A percentile compares a stretch with the other conserved stretches of the same genome.
Evolutionary conservation across 2,888 invertebrate species (phyloP).

Genomic region (Mesorhabditis spiculigera): DNA sequence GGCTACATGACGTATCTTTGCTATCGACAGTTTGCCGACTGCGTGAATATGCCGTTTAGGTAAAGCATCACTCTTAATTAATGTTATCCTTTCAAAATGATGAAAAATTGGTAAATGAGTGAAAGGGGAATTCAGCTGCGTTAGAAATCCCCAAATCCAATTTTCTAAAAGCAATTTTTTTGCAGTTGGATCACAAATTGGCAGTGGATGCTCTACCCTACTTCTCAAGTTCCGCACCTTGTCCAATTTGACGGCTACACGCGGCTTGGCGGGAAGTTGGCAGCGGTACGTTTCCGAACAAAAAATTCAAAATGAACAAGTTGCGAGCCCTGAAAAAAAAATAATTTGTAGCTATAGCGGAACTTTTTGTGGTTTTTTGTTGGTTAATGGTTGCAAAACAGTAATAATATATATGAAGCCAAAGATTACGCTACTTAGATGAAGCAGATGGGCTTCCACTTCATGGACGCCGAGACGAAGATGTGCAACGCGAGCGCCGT

Average conservation of each 20-base stretch:
- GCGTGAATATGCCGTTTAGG: slow-evolving; percentile 33
- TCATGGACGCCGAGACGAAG: not conserved
- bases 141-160: not conserved
- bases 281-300: slow-evolving; percentile 24
- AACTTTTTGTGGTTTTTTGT: too few relatives aligned
- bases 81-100: not conserved
- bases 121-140: too few relatives aligned
- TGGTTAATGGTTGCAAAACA: too few relatives aligned
- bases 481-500: not conserved
- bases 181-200: slow-evolving; percentile 51
- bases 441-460: not conserved
- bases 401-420: too few relatives aligned
- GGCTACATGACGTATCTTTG: slow-evolving; percentile 55
- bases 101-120: not conserved
- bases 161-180: slow-evolving; percentile 4
- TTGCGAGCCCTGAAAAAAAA: too few relatives aligned
- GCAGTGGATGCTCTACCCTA: slow-evolving; percentile 46
- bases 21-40: slow-evolving; percentile 26
- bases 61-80: slow-evolving; percentile 9
- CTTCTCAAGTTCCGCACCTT: slow-evolving; percentile 27
- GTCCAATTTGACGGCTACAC: slow-evolving; percentile 57
- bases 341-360: too few relatives aligned
- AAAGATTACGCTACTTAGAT: not conserved
- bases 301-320: too few relatives aligned
- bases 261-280: slow-evolving; percentile 40